These are phyloP conservation scores for Brenthis daphne DNA, from an alignment of 2,888 invertebrate genomes.

Conservation along the genomic window DNA sequence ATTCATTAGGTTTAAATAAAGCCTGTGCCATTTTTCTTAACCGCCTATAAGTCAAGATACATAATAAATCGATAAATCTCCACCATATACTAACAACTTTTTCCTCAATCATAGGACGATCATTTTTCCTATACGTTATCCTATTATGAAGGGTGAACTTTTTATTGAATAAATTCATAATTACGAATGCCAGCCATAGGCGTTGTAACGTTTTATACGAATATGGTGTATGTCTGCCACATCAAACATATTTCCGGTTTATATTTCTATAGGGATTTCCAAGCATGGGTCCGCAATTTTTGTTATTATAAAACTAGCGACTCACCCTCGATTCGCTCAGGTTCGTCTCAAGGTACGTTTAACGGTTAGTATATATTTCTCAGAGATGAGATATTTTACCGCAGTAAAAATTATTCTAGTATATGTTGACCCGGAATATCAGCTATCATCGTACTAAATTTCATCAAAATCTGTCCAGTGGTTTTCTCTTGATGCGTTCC, in stretches of 20 bases:
- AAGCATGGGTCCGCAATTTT: neutral
- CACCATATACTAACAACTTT: slow-evolving; percentile 11
- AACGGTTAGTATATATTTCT: no score
- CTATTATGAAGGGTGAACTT: slow-evolving; percentile 24
- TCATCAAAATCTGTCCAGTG: no score
- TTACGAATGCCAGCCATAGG: slow-evolving; percentile 42
- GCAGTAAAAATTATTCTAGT: no score
- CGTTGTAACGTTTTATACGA: slow-evolving; percentile 36
- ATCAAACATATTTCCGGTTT: slow-evolving; percentile 46
- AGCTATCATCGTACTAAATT: no score
- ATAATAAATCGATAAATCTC: slow-evolving; percentile 18
- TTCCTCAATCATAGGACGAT: slow-evolving; percentile 10
- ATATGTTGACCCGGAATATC: no score
- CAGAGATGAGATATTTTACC: no score
- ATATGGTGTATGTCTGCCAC: slow-evolving; percentile 42
- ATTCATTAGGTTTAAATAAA: slow-evolving; percentile 12
- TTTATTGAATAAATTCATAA: slow-evolving; percentile 35
- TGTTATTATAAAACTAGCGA: neutral
- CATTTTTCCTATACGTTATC: slow-evolving; percentile 12
- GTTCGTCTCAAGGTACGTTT: no score
- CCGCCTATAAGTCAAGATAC: slow-evolving; percentile 8
- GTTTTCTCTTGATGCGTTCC: no score
- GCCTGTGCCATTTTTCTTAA: slow-evolving; percentile 12
- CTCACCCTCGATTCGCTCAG: no score
- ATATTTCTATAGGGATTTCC: slow-evolving; percentile 3